Evolutionary conservation across 2,113 vertebrate genomes (phyloP).

Genomic region (Crocuta crocuta): DNA sequence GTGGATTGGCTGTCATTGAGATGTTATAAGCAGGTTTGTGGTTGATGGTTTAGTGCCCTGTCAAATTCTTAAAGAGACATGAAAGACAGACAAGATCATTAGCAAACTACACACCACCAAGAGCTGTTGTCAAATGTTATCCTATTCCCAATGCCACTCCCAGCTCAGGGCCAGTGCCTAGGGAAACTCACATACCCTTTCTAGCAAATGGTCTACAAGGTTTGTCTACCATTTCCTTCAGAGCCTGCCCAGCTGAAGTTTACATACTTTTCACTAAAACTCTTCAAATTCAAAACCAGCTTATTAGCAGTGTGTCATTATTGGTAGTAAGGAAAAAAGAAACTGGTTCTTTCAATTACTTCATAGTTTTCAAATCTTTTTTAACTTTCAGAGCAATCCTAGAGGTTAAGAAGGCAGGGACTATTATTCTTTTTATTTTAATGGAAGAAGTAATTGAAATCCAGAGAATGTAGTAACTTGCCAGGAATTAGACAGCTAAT

Average conservation of each 20-base stretch:
- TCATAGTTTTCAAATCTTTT: neutral
- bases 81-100: neutral
- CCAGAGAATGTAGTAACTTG: neutral
- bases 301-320: neutral
- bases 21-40: neutral
- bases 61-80: neutral
- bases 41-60: neutral
- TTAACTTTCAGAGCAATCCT: neutral
- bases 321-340: neutral
- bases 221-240: neutral
- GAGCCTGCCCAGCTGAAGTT: neutral
- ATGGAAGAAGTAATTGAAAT: neutral
- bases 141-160: neutral
- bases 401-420: neutral
- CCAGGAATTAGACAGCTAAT: neutral
- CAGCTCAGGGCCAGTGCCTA: neutral
- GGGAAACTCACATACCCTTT: neutral
- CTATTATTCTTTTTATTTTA: neutral
- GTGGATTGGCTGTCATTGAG: neutral
- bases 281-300: neutral
- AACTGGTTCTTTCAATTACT: neutral
- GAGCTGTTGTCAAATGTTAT: neutral
- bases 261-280: slow-evolving; percentile 14
- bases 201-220: neutral
- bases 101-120: neutral